Conservation (phyloP, 2,888 invertebrate species). For the Coelogynopora nodosa region DNA sequence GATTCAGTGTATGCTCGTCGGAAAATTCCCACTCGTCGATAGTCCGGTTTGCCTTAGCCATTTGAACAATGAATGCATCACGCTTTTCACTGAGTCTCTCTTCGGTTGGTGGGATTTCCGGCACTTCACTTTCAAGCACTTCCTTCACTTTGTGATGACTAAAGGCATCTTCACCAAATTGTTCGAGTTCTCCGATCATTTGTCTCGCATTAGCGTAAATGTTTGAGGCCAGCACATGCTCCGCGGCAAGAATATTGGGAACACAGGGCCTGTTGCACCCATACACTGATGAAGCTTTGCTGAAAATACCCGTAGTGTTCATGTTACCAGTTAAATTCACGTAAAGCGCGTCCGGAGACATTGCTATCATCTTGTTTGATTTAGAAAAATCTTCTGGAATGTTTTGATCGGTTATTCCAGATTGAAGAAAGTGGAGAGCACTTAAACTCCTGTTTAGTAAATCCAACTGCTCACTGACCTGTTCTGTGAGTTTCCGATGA, state of each 20-base stretch:
- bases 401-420: background rate
- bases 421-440: background rate
- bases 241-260: background rate
- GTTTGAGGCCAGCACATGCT: background rate
- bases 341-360: background rate
- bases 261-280: background rate
- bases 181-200: background rate
- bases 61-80: background rate
- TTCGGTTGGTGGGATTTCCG: background rate
- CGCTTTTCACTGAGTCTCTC: background rate
- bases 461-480: conserved; percentile 7
- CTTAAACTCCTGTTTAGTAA: background rate
- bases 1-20: background rate
- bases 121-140: background rate
- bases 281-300: background rate
- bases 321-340: background rate
- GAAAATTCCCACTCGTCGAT: conserved; percentile 17
- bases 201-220: background rate
- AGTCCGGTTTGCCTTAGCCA: conserved; percentile 4
- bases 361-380: background rate
- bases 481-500: background rate
- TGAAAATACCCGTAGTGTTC: background rate
- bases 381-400: background rate
- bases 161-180: background rate
- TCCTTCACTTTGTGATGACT: conserved; percentile 17